Evolutionary conservation across 2,888 invertebrate species (phyloP), one percentile per base, ranked within the genome.

Genomic region (Coremacera marginata): DNA sequence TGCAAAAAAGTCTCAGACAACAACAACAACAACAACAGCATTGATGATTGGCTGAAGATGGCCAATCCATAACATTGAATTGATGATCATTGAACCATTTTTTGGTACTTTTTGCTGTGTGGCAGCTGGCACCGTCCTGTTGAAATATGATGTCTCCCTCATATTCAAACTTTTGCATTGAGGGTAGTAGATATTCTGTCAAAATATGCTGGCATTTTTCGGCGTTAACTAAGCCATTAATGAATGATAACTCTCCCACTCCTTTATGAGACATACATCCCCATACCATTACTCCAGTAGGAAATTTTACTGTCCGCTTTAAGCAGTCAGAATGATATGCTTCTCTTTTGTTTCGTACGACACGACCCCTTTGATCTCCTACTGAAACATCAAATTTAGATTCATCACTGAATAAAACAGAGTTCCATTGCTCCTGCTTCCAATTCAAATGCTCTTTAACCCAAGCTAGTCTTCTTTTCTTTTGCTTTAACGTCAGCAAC

Each of bases 231-330:
- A 14, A 62, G 68, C 63, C 52, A 63, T 70, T 11, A 25, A 60
- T 60, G 60, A 71, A 71, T 4, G 27, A 57, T 16, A 31, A 31
- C 31, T 3, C 31, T 31, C 31, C 31, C 5, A 31, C 31, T 31
- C 5, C 22, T 34, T 65, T 65, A 3, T 34, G 11, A 27, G 78
- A 78, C 19, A 71, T 52, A n/a, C 68, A 78, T 51, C 55, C 71
- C 76, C 74, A 74, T 8, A 77, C 51, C 76, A 76, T 74, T 22
- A 75, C 22, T 19, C 76, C 70, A 52, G 63, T 76, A 49, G 71
- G 67, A 62, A 77, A 78, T 70, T 78, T 78, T n/a, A 78, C 76
- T n/a, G 73, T 76, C 11, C 63, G 62, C 44, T 73, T 73, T 44
- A 76, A 27, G 51, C 76, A 76, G 49, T 77, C 78, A 44, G 34